phyloP scores from a whole-genome alignment of 1,140 invertebrate species.

The Plectrocnemia conspersa region DNA sequence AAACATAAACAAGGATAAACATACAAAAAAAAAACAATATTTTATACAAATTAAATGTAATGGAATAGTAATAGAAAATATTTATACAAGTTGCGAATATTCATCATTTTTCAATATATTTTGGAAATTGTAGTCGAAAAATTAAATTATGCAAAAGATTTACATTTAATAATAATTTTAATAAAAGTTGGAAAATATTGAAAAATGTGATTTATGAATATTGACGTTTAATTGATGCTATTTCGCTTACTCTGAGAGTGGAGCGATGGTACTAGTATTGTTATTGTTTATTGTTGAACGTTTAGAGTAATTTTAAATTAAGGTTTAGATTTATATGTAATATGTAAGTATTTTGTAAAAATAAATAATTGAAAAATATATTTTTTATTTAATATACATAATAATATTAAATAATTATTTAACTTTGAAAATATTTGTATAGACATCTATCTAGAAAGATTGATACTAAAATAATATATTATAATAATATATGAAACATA shows the following conservation, averaged over 20 bases:
- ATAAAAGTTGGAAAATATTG: slow-evolving; percentile 1
- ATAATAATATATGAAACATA: background rate
- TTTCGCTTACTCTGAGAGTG: slow-evolving; percentile 17
- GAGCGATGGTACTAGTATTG: slow-evolving; percentile 19
- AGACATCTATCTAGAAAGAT: background rate
- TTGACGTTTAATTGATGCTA: background rate
- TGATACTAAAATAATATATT: background rate
- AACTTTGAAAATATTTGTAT: background rate
- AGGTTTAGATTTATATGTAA: slow-evolving; percentile 9
- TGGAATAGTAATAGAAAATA: too few species aligned
- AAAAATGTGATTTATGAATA: too few species aligned
- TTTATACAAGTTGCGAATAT: too few species aligned
- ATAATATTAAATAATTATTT: too few species aligned
- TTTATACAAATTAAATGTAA: too few species aligned
- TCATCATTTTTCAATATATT: too few species aligned
- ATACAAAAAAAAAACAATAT: too few species aligned
- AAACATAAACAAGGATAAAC: too few species aligned
- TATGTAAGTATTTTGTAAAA: slow-evolving; percentile 14
- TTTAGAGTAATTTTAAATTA: slow-evolving; percentile 22
- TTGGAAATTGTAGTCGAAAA: too few species aligned
- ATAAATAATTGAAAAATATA: slow-evolving; percentile 16
- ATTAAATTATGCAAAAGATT: too few species aligned
- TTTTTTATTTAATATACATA: background rate
- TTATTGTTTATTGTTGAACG: slow-evolving; percentile 32
- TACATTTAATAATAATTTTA: too few species aligned